phyloP scores from a whole-genome alignment of 2,113 vertebrate genomes.

The Butorides virescens region DNA sequence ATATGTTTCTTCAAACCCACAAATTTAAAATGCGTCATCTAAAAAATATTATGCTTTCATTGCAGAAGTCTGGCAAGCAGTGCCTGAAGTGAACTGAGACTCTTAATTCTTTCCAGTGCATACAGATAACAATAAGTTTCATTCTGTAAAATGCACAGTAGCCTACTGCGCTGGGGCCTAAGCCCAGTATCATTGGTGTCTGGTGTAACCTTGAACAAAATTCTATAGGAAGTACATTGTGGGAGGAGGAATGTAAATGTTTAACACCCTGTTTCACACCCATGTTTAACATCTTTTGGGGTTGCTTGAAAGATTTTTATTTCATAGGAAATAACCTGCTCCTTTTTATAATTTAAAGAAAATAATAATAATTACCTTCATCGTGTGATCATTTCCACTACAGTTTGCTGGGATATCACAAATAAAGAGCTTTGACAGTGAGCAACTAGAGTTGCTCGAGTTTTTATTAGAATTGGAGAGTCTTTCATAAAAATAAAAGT shows the following conservation, averaged over 20 bases:
- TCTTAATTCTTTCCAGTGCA: neutral
- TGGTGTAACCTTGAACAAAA: neutral
- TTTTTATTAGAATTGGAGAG: neutral
- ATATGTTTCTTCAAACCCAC: neutral
- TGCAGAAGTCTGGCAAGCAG: neutral
- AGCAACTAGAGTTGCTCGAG: neutral
- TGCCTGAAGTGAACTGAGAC: neutral
- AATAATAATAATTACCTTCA: neutral
- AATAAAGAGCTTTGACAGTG: neutral
- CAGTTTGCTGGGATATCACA: neutral
- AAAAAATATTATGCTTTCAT: neutral
- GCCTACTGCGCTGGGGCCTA: neutral
- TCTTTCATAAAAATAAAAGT: neutral
- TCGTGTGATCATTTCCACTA: neutral
- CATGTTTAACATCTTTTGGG: neutral
- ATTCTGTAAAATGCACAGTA: neutral
- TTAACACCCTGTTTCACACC: neutral
- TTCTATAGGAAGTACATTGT: neutral
- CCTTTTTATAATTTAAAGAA: neutral
- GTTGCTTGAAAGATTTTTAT: neutral
- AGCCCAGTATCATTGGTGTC: neutral
- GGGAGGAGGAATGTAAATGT: neutral
- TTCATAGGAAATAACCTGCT: neutral
- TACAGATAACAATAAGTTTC: neutral
- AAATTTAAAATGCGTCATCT: neutral